Base-by-base conservation (phyloP, 1,140 invertebrate genomes). In the Mycetomoellerius zeteki region DNA sequence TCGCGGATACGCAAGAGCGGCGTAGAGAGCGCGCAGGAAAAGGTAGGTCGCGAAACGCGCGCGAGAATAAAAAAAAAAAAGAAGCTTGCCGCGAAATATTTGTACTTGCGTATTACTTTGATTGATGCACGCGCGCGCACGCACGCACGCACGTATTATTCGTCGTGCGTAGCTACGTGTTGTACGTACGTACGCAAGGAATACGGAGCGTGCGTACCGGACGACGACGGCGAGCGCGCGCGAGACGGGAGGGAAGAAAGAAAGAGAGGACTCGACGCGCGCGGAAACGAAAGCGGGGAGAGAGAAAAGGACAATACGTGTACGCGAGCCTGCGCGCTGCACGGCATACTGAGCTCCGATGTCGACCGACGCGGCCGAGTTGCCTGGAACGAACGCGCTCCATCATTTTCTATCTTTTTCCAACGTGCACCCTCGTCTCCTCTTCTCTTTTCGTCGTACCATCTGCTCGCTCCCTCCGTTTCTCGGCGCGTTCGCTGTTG, bases 281-380 rank as follows among this genome's bases (percentile, higher is more conserved):
- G 81, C 43, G 67, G 33, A 24, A 67, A 50, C 10, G 6, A 33
- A 37, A 72, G 5, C 24, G 47, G n/a, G 27, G 62, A 85, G 71
- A 89, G 76, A 90, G 54, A 85, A 80, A 86, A 76, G 6, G 50
- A 89, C 37, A 60, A 88, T 87, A 88, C 91, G 86, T 92, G 90
- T 93, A 91, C 90, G 91, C 94, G 94, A 92, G 93, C 93, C 94
- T 95, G 94, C 94, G 94, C 94, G 94, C 92, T 95, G 90, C 91
- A 92, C 93, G 88, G 92, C 93, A 91, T 91, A 95, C 94, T 95
- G 93, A 94, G 65, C 65, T 56, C 43, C 54, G 80, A 58, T 21
- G 84, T 80, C 88, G 91, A 90, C 86, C 89, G 90, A 85, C 91
- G 90, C 89, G 80, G 75, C 87, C 88, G 86, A 89, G 85, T 92